Conservation (phyloP, 2,888 invertebrate genomes). For the Archips xylosteana region DNA sequence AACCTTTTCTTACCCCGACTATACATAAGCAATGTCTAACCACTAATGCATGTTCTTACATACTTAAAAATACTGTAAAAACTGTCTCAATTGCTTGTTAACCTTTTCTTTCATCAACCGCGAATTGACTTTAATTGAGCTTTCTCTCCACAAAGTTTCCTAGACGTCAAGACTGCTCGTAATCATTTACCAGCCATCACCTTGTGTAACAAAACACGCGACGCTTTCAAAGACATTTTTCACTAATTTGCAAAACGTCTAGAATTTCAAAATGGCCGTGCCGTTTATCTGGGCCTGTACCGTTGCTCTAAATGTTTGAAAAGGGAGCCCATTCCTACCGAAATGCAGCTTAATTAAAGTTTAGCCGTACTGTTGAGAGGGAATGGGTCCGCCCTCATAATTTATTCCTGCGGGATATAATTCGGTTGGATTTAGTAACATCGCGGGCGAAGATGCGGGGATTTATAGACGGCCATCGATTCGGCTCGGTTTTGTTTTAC, state of each 20-base stretch:
- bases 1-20: no score
- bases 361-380: slow-evolving; percentile 73
- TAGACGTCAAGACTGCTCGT: background rate
- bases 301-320: slow-evolving; percentile 68
- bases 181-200: background rate
- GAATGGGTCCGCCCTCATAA: slow-evolving; percentile 74
- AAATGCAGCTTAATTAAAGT: slow-evolving; percentile 82
- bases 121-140: background rate
- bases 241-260: slow-evolving; percentile 34
- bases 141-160: background rate
- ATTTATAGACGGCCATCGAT: slow-evolving; percentile 52
- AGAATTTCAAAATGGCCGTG: slow-evolving; percentile 37
- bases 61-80: no score
- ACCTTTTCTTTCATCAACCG: background rate
- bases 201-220: slow-evolving; percentile 28
- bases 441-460: slow-evolving; percentile 66
- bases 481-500: slow-evolving; percentile 30
- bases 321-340: slow-evolving; percentile 71
- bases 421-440: slow-evolving; percentile 76
- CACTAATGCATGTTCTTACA: no score
- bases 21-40: no score
- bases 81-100: no score
- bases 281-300: slow-evolving; percentile 36
- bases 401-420: slow-evolving; percentile 79
- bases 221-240: slow-evolving; percentile 21